phyloP scores from a whole-genome alignment of 2,888 invertebrate genomes.

The Andrena bicolor region DNA sequence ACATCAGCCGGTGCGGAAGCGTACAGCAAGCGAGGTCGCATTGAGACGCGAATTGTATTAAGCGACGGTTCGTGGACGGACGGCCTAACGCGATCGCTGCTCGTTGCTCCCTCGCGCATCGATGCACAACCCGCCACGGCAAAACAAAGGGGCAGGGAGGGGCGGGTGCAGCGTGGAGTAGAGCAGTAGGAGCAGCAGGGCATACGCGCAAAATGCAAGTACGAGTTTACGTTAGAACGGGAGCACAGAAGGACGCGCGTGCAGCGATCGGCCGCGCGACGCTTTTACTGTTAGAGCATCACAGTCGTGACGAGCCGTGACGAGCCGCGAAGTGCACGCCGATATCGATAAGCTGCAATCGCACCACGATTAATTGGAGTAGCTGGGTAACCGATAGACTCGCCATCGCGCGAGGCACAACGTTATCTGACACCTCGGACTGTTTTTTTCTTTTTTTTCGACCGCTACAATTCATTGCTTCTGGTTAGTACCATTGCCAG shows the following conservation, averaged over 20 bases:
- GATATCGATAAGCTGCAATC: constrained; percentile 7
- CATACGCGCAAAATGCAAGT: constrained; percentile 56
- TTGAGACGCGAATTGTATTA: no score
- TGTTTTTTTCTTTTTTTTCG: background rate
- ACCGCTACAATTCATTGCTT: background rate
- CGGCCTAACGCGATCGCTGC: constrained; percentile 62
- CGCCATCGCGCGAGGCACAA: background rate
- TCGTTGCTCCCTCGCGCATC: constrained; percentile 59
- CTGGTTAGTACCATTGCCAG: background rate
- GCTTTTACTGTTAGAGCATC: background rate
- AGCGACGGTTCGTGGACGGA: constrained; percentile 8
- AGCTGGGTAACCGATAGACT: background rate
- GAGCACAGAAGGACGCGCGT: constrained; percentile 44
- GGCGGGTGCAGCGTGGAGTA: constrained; percentile 44
- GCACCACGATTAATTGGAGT: constrained; percentile 5
- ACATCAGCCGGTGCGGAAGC: no score
- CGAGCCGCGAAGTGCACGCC: background rate
- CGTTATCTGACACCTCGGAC: background rate
- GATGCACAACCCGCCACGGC: constrained; percentile 60
- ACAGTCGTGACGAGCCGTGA: background rate
- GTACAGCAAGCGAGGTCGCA: no score
- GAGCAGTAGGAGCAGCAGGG: constrained; percentile 53
- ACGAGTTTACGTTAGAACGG: constrained; percentile 64
- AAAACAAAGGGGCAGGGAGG: constrained; percentile 58
- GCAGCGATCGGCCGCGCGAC: constrained; percentile 11